Conservation (phyloP, 1,140 invertebrate genomes). For the Belonocnema kinseyi region DNA sequence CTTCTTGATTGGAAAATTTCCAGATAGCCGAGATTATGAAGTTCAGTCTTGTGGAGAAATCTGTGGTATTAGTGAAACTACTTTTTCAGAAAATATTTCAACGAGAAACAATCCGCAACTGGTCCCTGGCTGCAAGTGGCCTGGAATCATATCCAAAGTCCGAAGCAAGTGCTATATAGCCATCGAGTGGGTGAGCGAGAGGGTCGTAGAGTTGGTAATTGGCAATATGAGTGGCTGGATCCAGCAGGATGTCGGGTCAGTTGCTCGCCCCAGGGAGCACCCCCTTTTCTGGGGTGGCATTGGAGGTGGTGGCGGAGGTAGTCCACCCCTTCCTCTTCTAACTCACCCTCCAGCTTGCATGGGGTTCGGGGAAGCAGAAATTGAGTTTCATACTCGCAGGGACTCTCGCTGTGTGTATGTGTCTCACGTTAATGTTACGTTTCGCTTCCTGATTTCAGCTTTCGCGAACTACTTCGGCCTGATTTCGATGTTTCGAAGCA, state of each 20-base stretch:
- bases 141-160: constrained; percentile 40
- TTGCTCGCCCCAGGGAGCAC: constrained; percentile 71
- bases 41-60: too few relatives aligned
- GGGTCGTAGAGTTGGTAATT: constrained; percentile 72
- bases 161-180: constrained; percentile 27
- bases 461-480: constrained; percentile 34
- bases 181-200: constrained; percentile 36
- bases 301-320: constrained; percentile 40
- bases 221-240: constrained; percentile 75
- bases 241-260: constrained; percentile 72
- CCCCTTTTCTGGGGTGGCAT: constrained; percentile 64
- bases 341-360: constrained; percentile 45
- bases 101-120: constrained; percentile 36
- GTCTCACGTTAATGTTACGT: constrained; percentile 38
- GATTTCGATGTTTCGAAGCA: constrained; percentile 6
- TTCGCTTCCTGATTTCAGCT: constrained; percentile 4
- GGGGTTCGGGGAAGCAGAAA: constrained; percentile 65
- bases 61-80: background rate
- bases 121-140: constrained; percentile 33
- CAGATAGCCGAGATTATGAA: too few relatives aligned
- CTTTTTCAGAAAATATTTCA: background rate
- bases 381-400: constrained; percentile 73
- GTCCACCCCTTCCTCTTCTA: constrained; percentile 49
- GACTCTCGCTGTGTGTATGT: constrained; percentile 60
- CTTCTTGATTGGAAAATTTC: too few relatives aligned